Evolutionary conservation across 2,888 invertebrate species (phyloP).

Genomic region (Leptura quadrifasciata): DNA sequence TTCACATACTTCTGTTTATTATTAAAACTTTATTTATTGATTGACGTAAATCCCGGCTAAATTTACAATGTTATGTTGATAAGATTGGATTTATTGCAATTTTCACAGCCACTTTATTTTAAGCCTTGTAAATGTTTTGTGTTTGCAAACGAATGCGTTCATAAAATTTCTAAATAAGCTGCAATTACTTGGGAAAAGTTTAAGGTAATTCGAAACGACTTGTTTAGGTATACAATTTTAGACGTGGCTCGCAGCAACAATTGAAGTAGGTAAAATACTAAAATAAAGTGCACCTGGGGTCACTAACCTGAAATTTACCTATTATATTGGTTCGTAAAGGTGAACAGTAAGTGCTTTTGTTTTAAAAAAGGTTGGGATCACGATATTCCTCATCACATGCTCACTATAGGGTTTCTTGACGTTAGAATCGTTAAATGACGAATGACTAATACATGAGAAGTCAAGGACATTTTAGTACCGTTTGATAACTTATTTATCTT

Average conservation of each 20-base stretch:
- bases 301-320: constrained; percentile 37
- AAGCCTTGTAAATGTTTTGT: background rate
- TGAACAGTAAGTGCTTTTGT: constrained; percentile 24
- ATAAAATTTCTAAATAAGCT: background rate
- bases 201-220: background rate
- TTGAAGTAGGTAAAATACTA: constrained; percentile 13
- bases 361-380: constrained; percentile 32
- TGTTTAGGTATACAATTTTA: background rate
- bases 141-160: background rate
- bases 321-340: constrained; percentile 28
- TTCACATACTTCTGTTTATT: background rate
- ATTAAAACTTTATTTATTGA: background rate
- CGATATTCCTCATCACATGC: constrained; percentile 22
- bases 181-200: background rate
- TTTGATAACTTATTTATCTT: constrained; percentile 10
- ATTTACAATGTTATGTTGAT: constrained; percentile 1
- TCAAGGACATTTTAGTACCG: background rate
- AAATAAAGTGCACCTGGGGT: constrained; percentile 25
- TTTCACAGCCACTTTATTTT: constrained; percentile 5
- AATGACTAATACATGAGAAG: background rate
- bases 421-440: background rate
- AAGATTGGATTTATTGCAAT: constrained; percentile 4
- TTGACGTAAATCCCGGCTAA: background rate
- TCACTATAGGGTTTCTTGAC: constrained; percentile 2
- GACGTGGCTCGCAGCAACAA: background rate